These are phyloP conservation scores for Lepidochitona cinerea DNA, from an alignment of 2,888 invertebrate species.

Conservation along the genomic window DNA sequence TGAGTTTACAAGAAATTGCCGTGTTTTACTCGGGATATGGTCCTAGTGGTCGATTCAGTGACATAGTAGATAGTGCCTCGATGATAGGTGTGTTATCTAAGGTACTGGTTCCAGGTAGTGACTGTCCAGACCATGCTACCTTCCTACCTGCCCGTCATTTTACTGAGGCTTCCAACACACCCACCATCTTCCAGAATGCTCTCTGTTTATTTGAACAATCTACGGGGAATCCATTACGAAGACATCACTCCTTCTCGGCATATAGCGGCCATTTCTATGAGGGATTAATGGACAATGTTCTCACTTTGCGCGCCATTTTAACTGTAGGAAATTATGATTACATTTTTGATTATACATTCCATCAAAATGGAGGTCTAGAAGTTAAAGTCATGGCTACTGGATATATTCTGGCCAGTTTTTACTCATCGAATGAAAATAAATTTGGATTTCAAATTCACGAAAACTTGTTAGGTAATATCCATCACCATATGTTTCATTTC, in stretches of 20 bases:
- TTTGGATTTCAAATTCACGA: constrained; percentile 50
- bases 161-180: constrained; percentile 16
- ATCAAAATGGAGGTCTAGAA: constrained; percentile 55
- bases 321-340: constrained; percentile 61
- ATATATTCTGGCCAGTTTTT: constrained; percentile 48
- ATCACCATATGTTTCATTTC: constrained; percentile 57
- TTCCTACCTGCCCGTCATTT: constrained; percentile 39
- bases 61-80: constrained; percentile 47
- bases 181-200: constrained; percentile 25
- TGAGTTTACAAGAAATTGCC: constrained; percentile 55
- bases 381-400: constrained; percentile 50
- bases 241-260: constrained; percentile 32
- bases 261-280: constrained; percentile 38
- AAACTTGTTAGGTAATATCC: constrained; percentile 48
- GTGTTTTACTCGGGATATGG: constrained; percentile 53
- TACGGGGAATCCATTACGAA: constrained; percentile 44
- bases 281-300: constrained; percentile 48
- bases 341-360: constrained; percentile 58
- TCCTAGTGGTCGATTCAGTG: constrained; percentile 36
- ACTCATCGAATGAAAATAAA: constrained; percentile 26
- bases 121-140: constrained; percentile 56
- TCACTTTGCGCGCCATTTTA: constrained; percentile 47
- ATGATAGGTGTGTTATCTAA: constrained; percentile 41
- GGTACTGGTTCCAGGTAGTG: constrained; percentile 53
- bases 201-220: constrained; percentile 56